These are phyloP conservation scores for Hydrolagus affinis DNA, from an alignment of 2,113 vertebrate genomes.

Conservation along the genomic window DNA sequence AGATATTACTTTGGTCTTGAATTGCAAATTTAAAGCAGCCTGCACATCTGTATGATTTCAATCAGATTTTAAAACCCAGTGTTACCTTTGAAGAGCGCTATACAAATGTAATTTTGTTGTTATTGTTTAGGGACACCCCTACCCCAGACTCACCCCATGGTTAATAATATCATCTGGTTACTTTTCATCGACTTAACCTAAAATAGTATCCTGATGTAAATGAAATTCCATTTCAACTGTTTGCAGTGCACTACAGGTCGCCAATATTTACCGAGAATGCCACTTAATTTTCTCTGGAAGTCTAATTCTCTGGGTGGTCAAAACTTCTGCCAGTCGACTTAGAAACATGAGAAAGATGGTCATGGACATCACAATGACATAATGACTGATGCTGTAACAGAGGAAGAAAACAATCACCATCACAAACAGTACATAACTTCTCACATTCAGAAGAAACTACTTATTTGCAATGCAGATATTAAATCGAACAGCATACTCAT, in stretches of 20 bases:
- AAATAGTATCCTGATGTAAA: background rate
- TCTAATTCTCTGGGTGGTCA: constrained; percentile 69
- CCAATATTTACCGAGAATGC: constrained; percentile 58
- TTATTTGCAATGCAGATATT: background rate
- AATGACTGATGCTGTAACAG: constrained; percentile 84
- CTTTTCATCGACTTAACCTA: background rate
- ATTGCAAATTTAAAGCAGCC: background rate
- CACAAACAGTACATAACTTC: background rate
- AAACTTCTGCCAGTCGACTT: constrained; percentile 72
- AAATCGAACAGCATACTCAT: background rate
- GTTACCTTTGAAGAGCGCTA: no score
- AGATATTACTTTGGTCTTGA: background rate
- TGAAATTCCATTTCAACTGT: background rate
- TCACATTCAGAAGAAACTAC: background rate
- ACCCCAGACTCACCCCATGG: background rate
- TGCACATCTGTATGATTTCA: background rate
- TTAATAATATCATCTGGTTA: background rate
- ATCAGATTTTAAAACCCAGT: background rate
- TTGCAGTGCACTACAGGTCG: background rate
- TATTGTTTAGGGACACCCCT: background rate
- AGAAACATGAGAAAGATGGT: constrained; percentile 90
- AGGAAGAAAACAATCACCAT: constrained; percentile 32
- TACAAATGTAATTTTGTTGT: no score
- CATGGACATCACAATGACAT: constrained; percentile 91
- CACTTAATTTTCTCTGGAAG: constrained; percentile 59